A percentile compares a stretch with the other conserved stretches of the same genome.
Conservation (phyloP, 2,888 invertebrate genomes). For the Drosophila monieri region DNA sequence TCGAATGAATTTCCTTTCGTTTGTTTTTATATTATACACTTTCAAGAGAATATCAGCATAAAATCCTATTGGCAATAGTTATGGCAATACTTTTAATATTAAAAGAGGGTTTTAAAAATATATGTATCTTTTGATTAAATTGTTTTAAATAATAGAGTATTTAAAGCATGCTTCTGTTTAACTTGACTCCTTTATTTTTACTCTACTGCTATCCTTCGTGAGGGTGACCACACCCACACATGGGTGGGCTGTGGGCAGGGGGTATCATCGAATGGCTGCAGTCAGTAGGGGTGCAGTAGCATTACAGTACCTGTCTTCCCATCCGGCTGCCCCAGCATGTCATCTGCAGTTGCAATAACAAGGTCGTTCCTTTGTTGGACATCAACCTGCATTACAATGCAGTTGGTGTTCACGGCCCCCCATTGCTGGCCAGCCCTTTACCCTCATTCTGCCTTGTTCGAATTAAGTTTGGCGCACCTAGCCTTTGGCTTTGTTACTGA, state of each 20-base stretch:
- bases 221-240: conserved; percentile 32
- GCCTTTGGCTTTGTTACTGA: conserved; percentile 24
- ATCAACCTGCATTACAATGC: conserved; percentile 35
- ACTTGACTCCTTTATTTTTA: neutral
- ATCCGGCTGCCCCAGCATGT: conserved; percentile 29
- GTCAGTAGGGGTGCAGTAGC: neutral
- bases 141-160: neutral
- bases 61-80: neutral
- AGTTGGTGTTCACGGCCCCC: conserved; percentile 9
- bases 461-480: conserved; percentile 32
- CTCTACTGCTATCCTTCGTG: conserved; percentile 8
- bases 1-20: neutral
- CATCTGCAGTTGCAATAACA: conserved; percentile 28
- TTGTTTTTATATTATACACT: neutral
- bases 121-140: neutral
- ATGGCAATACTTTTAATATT: neutral
- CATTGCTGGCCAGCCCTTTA: neutral
- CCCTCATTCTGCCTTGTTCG: conserved; percentile 5
- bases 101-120: neutral
- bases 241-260: neutral
- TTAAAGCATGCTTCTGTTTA: neutral
- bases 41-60: neutral
- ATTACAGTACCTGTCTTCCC: conserved; percentile 6
- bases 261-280: neutral
- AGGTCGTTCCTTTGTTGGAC: conserved; percentile 24